Evolutionary conservation across 2,888 invertebrate species (phyloP), one percentile per base, ranked within the genome.

Genomic region (Geotrupes spiniger): DNA sequence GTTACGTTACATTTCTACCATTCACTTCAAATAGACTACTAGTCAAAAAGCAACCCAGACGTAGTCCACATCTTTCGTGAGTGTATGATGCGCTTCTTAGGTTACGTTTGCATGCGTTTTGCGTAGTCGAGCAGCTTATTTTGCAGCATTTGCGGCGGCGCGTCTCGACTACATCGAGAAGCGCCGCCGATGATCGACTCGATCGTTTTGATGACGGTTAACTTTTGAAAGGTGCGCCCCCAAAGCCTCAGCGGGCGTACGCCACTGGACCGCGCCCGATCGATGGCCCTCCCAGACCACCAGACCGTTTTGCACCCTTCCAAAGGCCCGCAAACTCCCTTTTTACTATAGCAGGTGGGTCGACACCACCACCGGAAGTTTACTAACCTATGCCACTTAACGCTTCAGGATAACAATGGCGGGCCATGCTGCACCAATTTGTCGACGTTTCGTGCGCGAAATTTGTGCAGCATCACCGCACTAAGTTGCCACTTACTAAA

Each of bases 171-270:
- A n/a, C n/a, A n/a, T n/a, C n/a, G n/a, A n/a, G n/a, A n/a, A n/a
- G n/a, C n/a, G n/a, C n/a, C n/a, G n/a, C n/a, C n/a, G n/a, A n/a
- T 21, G 6, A 21, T 6, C 21, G 6, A 21, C 21, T 21, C 6
- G 6, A 21, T 41, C 17, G 27, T 25, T 46, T 36, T 46, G 46
- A 38, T 49, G 43, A 46, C 41, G 46, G 42, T 52, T 36, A 44
- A 52, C 43, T 45, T 52, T 45, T 41, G 39, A 58, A 71, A 72
- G 72, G 71, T 72, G 77, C 78, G 66, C 80, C 80, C 70, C 78
- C 79, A 66, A 81, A 81, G 74, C 80, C 80, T 65, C 76, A 79
- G 68, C 76, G 80, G 66, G 76, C 77, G 66, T 79, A 79, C 74
- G 76, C 76, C 62, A 69, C 65, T 58, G 71, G 68, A 60, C 52